Base-by-base conservation (phyloP, 2,888 invertebrate species). In the Drosophila macrospina region DNA sequence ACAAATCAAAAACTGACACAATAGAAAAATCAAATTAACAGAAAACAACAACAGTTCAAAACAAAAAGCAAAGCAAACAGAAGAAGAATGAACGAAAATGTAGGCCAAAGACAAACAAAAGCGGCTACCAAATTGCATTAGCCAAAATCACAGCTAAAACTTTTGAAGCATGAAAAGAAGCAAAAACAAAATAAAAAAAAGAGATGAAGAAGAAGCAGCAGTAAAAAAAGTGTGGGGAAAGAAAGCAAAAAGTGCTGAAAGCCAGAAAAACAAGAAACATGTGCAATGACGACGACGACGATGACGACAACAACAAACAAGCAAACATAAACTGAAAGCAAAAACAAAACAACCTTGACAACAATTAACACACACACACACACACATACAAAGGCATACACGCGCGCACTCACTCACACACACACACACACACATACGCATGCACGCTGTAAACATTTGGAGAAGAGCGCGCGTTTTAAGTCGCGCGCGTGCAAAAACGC, bases 61-160 rank as follows among this genome's bases (percentile, higher is more conserved):
- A 36, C 6, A 15, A 57, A 15, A 57, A 55, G 36, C 41, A 57
- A 64, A 45, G 45, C 15, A 42, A 47, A 42, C 10, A 39, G 39
- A 28, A 24, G 15, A 37, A 37, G 20, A 37, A 26, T 16, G 15
- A 51, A 26, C 1, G 16, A 30, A 41, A 54, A 83, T 74, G 48
- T 76, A 79, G 83, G 88, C 79, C 88, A 88, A 87, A 87, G 83
- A 82, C 76, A 82, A 79, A 85, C 72, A 83, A 86, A 77, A 82
- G 80, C 70, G 51, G 68, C 71, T 73, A 85, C 76, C 83, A 83
- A 88, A 83, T 87, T 82, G 85, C 81, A 82, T 82, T 87, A 82
- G 85, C 66, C 71, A 84, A 86, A 82, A 77, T 82, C 82, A 85
- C 85, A 82, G 82, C 69, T 73, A 63, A 66, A 87, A 83, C 83